Percentiles rank a stretch among this genome's conserved stretches.
Conservation (phyloP, 2,113 vertebrate genomes). For the Sinocyclocheilus grahami region DNA sequence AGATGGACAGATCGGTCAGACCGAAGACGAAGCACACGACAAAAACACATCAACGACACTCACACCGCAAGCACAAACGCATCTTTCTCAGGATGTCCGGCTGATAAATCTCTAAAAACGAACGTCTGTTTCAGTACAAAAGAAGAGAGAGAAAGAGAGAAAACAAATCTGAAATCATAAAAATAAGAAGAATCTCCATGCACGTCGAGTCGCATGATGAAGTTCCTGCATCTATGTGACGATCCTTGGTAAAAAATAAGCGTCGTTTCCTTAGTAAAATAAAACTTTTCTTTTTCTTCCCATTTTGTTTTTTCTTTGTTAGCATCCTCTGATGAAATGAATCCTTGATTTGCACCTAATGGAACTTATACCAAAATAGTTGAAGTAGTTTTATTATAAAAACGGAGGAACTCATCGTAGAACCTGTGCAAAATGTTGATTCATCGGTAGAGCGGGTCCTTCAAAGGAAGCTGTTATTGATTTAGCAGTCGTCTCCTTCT, state of each 20-base stretch:
- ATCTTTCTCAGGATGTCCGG: slow-evolving; percentile 78
- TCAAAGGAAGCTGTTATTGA: slow-evolving; percentile 92
- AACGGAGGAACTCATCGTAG: slow-evolving; percentile 86
- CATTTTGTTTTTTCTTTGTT: slow-evolving; percentile 70
- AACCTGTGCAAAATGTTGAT: slow-evolving; percentile 93
- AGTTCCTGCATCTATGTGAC: slow-evolving; percentile 78
- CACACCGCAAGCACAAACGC: slow-evolving; percentile 93
- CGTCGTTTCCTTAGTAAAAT: slow-evolving; percentile 90
- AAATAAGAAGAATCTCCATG: slow-evolving; percentile 83
- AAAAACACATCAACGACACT: slow-evolving; percentile 90
- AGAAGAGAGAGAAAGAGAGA: slow-evolving; percentile 61
- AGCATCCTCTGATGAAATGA: slow-evolving; percentile 88
- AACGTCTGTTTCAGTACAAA: slow-evolving; percentile 75
- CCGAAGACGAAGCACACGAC: slow-evolving; percentile 82
- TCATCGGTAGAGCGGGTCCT: slow-evolving; percentile 90
- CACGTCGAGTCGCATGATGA: slow-evolving; percentile 63
- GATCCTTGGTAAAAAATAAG: slow-evolving; percentile 91
- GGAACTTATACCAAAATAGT: slow-evolving; percentile 96
- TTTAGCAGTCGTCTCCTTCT: slow-evolving; percentile 84
- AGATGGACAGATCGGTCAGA: slow-evolving; percentile 75
- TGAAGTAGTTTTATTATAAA: slow-evolving; percentile 89
- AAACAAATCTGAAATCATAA: slow-evolving; percentile 67
- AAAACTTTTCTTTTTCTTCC: slow-evolving; percentile 76
- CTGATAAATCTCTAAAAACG: slow-evolving; percentile 66
- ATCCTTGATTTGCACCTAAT: slow-evolving; percentile 90